These are phyloP conservation scores for Melieria crassipennis DNA, from an alignment of 2,888 invertebrate genomes.

Conservation along the genomic window DNA sequence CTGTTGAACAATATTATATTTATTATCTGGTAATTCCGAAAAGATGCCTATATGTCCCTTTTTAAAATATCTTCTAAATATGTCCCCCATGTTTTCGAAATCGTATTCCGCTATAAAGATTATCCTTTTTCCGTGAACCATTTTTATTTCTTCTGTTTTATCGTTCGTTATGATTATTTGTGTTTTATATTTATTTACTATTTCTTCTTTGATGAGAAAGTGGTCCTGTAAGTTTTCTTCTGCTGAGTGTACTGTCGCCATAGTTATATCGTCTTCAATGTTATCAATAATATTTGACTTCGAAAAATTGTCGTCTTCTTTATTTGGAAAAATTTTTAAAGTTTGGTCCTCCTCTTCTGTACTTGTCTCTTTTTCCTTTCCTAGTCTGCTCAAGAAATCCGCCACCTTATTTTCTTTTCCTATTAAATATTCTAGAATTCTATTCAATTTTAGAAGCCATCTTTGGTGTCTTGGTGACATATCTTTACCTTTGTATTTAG, in stretches of 20 bases:
- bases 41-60: not conserved
- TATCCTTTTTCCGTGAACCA: not conserved
- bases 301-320: not conserved
- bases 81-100: not conserved
- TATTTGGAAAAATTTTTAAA: not conserved
- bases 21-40: not conserved
- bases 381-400: constrained; percentile 8
- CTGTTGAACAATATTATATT: not conserved
- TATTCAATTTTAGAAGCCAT: constrained; percentile 16
- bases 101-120: not conserved
- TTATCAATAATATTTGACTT: constrained; percentile 5
- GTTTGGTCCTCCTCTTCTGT: not conserved
- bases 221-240: constrained; percentile 24
- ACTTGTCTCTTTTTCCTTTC: constrained; percentile 9
- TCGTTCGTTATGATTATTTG: constrained; percentile 37
- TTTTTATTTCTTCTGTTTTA: constrained; percentile 3
- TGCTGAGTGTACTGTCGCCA: constrained; percentile 34
- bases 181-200: constrained; percentile 34
- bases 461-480: constrained; percentile 33
- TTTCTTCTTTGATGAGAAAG: constrained; percentile 34
- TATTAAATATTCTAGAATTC: not conserved
- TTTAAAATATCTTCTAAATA: not conserved
- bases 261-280: constrained; percentile 22
- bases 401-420: constrained; percentile 14
- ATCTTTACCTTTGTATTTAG: constrained; percentile 35